Evolutionary conservation across 1,140 invertebrate species (phyloP).

Genomic region (Caenorhabditis inopinata): DNA sequence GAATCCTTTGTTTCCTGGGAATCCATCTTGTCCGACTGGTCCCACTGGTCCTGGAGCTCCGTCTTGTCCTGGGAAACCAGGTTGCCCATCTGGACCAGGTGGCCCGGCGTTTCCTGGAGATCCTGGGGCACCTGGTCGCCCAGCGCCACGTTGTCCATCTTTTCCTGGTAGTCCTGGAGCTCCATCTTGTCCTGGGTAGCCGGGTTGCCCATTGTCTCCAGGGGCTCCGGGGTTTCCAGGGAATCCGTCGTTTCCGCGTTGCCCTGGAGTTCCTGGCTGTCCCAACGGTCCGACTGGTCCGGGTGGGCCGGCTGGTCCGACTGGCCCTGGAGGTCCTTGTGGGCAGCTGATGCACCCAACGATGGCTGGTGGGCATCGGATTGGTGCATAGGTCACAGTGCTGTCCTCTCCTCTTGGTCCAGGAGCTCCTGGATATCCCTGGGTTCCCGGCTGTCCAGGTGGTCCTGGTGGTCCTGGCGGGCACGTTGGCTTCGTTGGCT

Average conservation of each 20-base stretch:
- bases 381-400: slow-evolving; percentile 13
- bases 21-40: slow-evolving; percentile 26
- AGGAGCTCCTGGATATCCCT: slow-evolving; percentile 33
- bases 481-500: slow-evolving; percentile 48
- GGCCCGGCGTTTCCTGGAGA: slow-evolving; percentile 36
- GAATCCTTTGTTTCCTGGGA: slow-evolving; percentile 24
- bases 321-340: slow-evolving; percentile 27
- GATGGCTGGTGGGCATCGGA: background rate
- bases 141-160: slow-evolving; percentile 40
- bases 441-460: slow-evolving; percentile 47
- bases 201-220: slow-evolving; percentile 36
- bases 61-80: slow-evolving; percentile 37
- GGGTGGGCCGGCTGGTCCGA: slow-evolving; percentile 6
- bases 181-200: slow-evolving; percentile 32
- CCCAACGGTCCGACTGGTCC: slow-evolving; percentile 25
- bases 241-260: slow-evolving; percentile 36
- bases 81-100: slow-evolving; percentile 36
- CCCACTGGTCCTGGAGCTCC: slow-evolving; percentile 5
- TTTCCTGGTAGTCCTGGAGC: slow-evolving; percentile 40
- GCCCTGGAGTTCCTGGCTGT: slow-evolving; percentile 27
- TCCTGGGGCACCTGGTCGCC: slow-evolving; percentile 33
- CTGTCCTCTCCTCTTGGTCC: slow-evolving; percentile 31
- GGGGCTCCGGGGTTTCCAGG: slow-evolving; percentile 2
- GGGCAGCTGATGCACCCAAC: background rate
- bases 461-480: slow-evolving; percentile 52